Evolutionary conservation across 2,888 invertebrate species (phyloP).

Genomic region (Tenthredo scrophulariae): DNA sequence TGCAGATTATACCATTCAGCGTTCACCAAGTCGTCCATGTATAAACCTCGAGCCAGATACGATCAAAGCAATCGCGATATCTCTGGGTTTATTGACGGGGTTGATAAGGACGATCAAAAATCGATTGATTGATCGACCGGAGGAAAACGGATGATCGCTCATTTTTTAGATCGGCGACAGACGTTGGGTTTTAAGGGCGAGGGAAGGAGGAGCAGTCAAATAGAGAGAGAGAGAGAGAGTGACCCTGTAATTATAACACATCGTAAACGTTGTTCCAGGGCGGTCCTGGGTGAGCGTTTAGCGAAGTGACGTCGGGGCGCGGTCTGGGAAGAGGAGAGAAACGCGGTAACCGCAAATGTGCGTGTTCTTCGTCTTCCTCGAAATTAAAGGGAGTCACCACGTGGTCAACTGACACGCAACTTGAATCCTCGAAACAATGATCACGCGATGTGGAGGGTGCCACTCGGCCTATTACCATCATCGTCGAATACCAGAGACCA

Average conservation of each 20-base stretch:
- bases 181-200: neutral
- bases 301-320: constrained; percentile 33
- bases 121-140: constrained; percentile 35
- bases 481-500: constrained; percentile 6
- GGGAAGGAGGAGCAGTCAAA: constrained; percentile 1
- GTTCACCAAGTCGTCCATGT: neutral
- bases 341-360: constrained; percentile 51
- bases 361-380: constrained; percentile 51
- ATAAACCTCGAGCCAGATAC: neutral
- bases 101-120: constrained; percentile 8
- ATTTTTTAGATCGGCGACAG: neutral
- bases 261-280: constrained; percentile 63
- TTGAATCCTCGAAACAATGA: constrained; percentile 54
- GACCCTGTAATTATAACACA: constrained; percentile 62
- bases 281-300: constrained; percentile 40
- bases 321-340: constrained; percentile 43
- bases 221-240: constrained; percentile 29
- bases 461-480: constrained; percentile 53
- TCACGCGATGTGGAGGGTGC: constrained; percentile 54
- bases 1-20: constrained; percentile 2
- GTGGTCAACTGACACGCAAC: constrained; percentile 55
- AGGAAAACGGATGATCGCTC: neutral
- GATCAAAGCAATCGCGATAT: constrained; percentile 21
- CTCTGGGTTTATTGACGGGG: neutral
- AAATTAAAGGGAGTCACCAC: constrained; percentile 56